These are phyloP conservation scores for Trematomus loennbergii DNA, from an alignment of 2,113 vertebrate species.

Conservation along the genomic window DNA sequence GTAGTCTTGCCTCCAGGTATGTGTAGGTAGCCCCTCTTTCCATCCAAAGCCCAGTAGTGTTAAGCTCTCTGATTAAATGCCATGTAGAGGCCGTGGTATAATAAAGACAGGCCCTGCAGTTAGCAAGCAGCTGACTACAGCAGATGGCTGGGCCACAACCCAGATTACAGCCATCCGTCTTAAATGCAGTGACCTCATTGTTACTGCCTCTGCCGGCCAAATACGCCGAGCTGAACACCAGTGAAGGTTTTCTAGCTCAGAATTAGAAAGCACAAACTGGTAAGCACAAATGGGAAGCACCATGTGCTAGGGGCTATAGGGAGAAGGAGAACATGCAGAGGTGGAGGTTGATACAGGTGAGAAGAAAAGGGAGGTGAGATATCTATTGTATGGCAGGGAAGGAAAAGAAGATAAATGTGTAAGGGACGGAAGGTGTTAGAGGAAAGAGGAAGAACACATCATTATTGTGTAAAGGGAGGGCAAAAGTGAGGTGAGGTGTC, in stretches of 20 bases:
- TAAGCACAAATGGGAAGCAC: neutral
- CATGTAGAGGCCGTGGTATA: constrained; percentile 54
- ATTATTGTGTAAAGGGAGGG: neutral
- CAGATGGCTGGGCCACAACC: constrained; percentile 79
- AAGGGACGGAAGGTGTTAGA: neutral
- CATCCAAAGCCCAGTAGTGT: constrained; percentile 39
- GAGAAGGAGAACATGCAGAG: neutral
- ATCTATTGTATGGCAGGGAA: neutral
- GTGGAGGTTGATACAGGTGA: constrained; percentile 8
- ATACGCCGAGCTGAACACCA: constrained; percentile 34
- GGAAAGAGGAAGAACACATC: neutral
- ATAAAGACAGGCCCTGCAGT: constrained; percentile 67
- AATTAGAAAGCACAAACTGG: constrained; percentile 47
- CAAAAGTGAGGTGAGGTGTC: constrained; percentile 13
- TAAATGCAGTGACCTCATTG: constrained; percentile 78
- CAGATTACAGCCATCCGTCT: constrained; percentile 80
- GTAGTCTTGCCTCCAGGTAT: constrained; percentile 45
- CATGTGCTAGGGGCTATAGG: neutral
- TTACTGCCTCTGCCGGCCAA: constrained; percentile 46
- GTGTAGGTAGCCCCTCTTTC: constrained; percentile 20
- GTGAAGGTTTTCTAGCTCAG: constrained; percentile 64
- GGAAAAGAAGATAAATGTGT: neutral
- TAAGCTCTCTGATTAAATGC: constrained; percentile 73
- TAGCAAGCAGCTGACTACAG: constrained; percentile 76
- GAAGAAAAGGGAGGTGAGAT: constrained; percentile 11